Conservation (phyloP, 2,113 vertebrate species). For the Perca fluviatilis region DNA sequence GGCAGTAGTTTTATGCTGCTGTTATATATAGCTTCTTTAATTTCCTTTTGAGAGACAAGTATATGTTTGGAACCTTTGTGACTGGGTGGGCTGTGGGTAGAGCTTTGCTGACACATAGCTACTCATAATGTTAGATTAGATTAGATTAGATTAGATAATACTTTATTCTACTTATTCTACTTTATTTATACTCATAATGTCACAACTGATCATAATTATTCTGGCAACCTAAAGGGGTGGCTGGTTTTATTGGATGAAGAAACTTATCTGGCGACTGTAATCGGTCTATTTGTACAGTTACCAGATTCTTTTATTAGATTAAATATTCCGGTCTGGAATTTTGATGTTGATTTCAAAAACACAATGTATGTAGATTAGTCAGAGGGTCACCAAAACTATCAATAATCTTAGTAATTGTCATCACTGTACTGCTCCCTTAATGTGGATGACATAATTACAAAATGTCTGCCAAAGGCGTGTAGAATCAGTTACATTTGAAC, state of each 20-base stretch:
- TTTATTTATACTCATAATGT: slow-evolving; percentile 10
- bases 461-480: neutral
- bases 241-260: too few species aligned
- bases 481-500: neutral
- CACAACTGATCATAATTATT: neutral
- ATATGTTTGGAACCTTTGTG: neutral
- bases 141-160: too few species aligned
- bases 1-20: neutral
- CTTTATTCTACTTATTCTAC: too few species aligned
- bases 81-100: neutral
- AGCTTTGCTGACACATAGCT: neutral
- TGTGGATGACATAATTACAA: neutral
- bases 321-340: too few species aligned
- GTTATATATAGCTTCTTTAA: neutral
- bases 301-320: too few species aligned
- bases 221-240: too few species aligned
- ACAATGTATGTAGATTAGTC: too few species aligned
- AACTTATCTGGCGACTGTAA: too few species aligned
- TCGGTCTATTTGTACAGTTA: too few species aligned
- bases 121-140: slow-evolving; percentile 13
- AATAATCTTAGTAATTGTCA: neutral
- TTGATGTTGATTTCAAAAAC: too few species aligned
- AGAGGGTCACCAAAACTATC: too few species aligned
- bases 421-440: neutral
- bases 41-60: slow-evolving; percentile 1